Conservation (phyloP, 2,888 invertebrate genomes). For the Erebia ligea region DNA sequence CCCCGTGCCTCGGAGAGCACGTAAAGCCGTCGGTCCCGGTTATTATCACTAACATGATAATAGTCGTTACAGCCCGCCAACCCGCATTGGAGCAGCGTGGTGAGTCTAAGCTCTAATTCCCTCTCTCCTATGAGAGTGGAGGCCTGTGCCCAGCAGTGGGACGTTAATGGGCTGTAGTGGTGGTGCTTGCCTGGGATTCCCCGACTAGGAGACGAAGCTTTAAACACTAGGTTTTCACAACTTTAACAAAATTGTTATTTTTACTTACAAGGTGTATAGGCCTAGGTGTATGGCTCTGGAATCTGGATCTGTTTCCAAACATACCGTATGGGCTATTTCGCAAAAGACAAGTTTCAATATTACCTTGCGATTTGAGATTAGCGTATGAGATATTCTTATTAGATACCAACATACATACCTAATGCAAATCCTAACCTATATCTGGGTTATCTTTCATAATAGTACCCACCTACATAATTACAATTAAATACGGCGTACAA, state of each 20-base stretch:
- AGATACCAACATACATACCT: background rate
- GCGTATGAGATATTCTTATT: slow-evolving; percentile 25
- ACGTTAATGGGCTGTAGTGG: too few species aligned
- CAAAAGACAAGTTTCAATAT: slow-evolving; percentile 52
- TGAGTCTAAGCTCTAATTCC: too few species aligned
- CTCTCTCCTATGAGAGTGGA: too few species aligned
- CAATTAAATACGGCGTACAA: too few species aligned
- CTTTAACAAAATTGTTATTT: background rate
- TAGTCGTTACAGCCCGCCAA: too few species aligned
- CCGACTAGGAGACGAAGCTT: too few species aligned
- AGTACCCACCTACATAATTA: background rate
- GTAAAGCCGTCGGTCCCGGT: too few species aligned
- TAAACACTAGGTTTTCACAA: background rate
- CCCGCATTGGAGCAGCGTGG: too few species aligned
- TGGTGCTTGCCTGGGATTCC: too few species aligned
- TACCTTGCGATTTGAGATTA: slow-evolving; percentile 39
- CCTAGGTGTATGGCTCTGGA: background rate
- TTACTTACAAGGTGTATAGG: background rate
- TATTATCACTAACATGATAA: too few species aligned
- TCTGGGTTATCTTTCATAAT: background rate
- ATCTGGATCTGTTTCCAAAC: background rate
- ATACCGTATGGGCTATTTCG: slow-evolving; percentile 44
- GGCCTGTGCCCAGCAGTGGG: too few species aligned
- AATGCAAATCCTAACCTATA: background rate
- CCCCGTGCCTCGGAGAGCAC: too few species aligned